Base-by-base conservation (phyloP, 2,888 invertebrate genomes). In the Imbricaverruca yamaguchii region DNA sequence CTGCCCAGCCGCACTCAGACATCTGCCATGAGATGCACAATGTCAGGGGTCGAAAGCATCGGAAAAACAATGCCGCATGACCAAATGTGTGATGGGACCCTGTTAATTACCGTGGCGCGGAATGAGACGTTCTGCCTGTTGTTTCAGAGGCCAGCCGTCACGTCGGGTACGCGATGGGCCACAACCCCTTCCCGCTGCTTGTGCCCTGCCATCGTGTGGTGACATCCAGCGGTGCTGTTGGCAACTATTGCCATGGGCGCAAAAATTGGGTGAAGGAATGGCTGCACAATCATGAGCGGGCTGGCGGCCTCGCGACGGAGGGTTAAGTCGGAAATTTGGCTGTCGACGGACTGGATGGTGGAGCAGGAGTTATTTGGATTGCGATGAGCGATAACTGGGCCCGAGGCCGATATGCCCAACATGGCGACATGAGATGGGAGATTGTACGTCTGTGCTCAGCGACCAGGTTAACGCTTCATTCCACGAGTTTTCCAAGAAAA, bases 141-240 rank as follows among this genome's bases (percentile, higher is more conserved):
- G 12, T 74, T 74, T 8, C 74, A 74, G 74, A 53, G 53, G 74
- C 74, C 53, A 53, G 53, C 18, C 74, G 74, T 8, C 74, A 74
- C 74, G 10, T 74, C 18, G 74, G 74, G 18, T 74, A 74, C 53
- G 74, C 74, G 8, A 74, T 74, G 74, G 74, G 53, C 0, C 74
- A 74, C 74, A 74, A 74, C 53, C 39, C 18, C 0, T 39, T 74
- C 53, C 3, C 15, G 8, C 53, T 74, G 74, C 8, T 74, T 6
- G 74, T 74, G 53, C 74, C 74, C 8, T 74, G 74, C 74, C 74
- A 74, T 18, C 74, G 74, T 6, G 74, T 74, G 53, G 74, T 74
- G 74, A 74, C 74, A 13, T 25, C 74, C 12, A 53, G 53, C 18
- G 74, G 74, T 3, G 21, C 15, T 1, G 21, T 53, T 13, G 74